Conservation (phyloP, 1,140 invertebrate genomes). For the Nomia melanderi region DNA sequence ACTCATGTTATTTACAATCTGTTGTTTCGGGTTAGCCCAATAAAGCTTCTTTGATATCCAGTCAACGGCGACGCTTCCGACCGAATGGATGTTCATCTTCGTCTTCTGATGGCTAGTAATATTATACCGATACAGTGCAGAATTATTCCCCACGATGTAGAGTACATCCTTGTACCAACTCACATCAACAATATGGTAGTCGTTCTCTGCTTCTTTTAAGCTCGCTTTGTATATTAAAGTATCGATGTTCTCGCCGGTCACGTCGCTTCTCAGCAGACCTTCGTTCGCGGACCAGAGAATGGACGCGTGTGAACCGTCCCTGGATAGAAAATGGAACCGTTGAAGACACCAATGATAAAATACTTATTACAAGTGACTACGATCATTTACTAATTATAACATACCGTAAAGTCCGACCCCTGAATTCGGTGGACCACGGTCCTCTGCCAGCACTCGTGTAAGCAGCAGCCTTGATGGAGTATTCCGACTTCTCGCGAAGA, state of each 20-base stretch:
- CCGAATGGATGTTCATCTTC: constrained; percentile 85
- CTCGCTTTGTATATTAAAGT: constrained; percentile 84
- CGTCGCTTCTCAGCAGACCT: constrained; percentile 87
- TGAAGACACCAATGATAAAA: no score
- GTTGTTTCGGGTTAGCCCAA: constrained; percentile 93
- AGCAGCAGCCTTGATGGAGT: constrained; percentile 89
- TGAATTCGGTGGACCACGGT: constrained; percentile 90
- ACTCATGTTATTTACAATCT: constrained; percentile 83
- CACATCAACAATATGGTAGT: constrained; percentile 84
- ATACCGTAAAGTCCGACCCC: constrained; percentile 84
- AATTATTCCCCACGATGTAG: constrained; percentile 88
- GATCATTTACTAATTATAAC: not conserved
- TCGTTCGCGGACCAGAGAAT: constrained; percentile 88
- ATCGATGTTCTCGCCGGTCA: constrained; percentile 86
- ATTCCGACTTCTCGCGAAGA: constrained; percentile 87
- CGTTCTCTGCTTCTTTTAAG: constrained; percentile 77
- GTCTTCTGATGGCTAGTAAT: constrained; percentile 83
- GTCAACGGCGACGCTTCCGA: constrained; percentile 91
- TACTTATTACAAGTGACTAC: no score
- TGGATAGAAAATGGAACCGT: not conserved
- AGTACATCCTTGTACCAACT: constrained; percentile 86
- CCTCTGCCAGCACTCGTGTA: constrained; percentile 88
- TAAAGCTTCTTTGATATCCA: constrained; percentile 94
- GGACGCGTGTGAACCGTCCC: constrained; percentile 80
- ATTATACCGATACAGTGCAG: constrained; percentile 87